These are phyloP conservation scores for Zeus faber DNA, from an alignment of 2,113 vertebrate species.

Conservation along the genomic window DNA sequence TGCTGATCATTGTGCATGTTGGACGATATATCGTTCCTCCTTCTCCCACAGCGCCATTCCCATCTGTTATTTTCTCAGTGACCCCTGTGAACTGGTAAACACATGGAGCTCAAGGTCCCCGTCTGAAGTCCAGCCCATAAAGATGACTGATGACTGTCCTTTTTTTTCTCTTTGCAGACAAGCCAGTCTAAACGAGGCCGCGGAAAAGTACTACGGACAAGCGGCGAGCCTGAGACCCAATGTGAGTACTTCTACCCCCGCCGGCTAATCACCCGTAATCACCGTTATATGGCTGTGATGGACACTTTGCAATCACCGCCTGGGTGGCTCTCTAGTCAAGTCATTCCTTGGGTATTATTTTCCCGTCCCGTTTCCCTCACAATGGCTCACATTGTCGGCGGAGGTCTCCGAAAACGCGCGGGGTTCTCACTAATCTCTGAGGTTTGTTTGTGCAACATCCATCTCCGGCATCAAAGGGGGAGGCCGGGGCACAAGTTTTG, in stretches of 20 bases:
- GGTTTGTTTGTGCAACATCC: conserved; percentile 59
- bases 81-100: conserved; percentile 54
- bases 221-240: conserved; percentile 90
- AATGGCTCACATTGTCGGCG: conserved; percentile 47
- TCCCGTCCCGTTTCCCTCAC: conserved; percentile 26
- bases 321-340: conserved; percentile 33
- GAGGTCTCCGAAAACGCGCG: conserved; percentile 21
- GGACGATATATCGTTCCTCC: conserved; percentile 9
- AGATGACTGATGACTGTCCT: conserved; percentile 59
- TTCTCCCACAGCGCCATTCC: conserved; percentile 33
- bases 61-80: conserved; percentile 51
- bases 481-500: conserved; percentile 28
- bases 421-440: conserved; percentile 30
- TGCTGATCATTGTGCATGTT: too few relatives aligned
- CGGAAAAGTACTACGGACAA: conserved; percentile 91
- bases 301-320: conserved; percentile 21
- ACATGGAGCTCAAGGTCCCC: conserved; percentile 54
- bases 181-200: conserved; percentile 94
- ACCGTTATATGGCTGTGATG: conserved; percentile 35
- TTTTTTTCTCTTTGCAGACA: conserved; percentile 80
- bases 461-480: conserved; percentile 65
- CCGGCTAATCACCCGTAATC: conserved; percentile 18
- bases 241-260: conserved; percentile 79
- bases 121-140: conserved; percentile 54
- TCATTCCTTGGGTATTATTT: not conserved